Percentiles rank a stretch among this genome's conserved stretches.
These are phyloP conservation scores for Tipula unca DNA, from an alignment of 2,888 invertebrate genomes.

Conservation along the genomic window DNA sequence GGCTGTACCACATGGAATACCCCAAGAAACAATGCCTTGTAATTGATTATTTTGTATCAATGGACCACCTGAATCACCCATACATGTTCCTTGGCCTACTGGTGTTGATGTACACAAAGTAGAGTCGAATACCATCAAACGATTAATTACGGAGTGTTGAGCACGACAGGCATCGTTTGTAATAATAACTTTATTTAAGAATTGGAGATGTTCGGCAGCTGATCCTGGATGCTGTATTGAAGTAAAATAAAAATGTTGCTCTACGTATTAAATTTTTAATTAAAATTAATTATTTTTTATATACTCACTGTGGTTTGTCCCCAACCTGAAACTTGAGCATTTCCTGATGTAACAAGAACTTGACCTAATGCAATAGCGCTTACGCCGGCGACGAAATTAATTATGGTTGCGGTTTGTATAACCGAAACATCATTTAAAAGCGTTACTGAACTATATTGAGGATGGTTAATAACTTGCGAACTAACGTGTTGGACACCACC, in stretches of 20 bases:
- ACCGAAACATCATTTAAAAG: conserved; percentile 23
- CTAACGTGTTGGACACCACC: not conserved
- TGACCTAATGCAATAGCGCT: conserved; percentile 9
- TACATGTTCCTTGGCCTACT: conserved; percentile 31
- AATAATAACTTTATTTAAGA: not conserved
- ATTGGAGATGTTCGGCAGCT: conserved; percentile 21
- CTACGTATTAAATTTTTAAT: not conserved
- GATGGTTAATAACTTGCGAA: conserved; percentile 22
- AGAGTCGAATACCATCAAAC: conserved; percentile 30
- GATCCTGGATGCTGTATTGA: conserved; percentile 20
- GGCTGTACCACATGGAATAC: conserved; percentile 38
- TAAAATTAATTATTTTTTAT: not conserved
- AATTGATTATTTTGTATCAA: conserved; percentile 36
- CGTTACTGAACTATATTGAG: conserved; percentile 18
- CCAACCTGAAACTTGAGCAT: conserved; percentile 22
- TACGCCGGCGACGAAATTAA: too few relatives aligned
- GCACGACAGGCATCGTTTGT: conserved; percentile 22
- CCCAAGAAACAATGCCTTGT: conserved; percentile 40
- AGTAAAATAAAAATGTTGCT: not conserved
- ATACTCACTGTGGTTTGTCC: conserved; percentile 23
- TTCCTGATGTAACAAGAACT: not conserved
- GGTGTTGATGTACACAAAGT: not conserved
- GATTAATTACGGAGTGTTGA: conserved; percentile 32
- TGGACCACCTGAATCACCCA: conserved; percentile 39
- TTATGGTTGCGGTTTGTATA: conserved; percentile 10